Evolutionary conservation across 2,113 vertebrate genomes (phyloP), one percentile per base, ranked within the genome.

Genomic region (Mixornis gularis): DNA sequence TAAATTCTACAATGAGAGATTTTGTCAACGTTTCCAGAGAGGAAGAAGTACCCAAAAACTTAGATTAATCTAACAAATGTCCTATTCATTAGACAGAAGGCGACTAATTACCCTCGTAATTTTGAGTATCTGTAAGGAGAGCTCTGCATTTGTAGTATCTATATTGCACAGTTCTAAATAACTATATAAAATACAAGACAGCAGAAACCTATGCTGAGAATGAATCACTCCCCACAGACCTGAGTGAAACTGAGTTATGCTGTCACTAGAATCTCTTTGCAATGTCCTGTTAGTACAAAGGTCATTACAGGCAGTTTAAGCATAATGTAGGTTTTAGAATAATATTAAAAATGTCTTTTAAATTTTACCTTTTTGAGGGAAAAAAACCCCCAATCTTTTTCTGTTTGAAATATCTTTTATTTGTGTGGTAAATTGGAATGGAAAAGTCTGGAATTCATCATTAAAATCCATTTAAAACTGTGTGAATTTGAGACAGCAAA

Each of bases 1-100:
- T 89, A 87, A 92, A 92, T 94, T 81, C 89, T 87, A 53, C 62
- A 92, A 49, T 79, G 41, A 76, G 65, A 84, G 41, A 71, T 89
- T 94, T 90, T 81, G 48, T 74, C 69, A 81, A 92, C 56, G 26
- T 72, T 95, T 93, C 88, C 83, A 79, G 49, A 78, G 60, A 71
- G 49, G 32, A 78, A 60, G 29, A 36, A 93, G 30, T 49, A 56
- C 49, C 56, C 36, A 9, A 74, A 86, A 58, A 81, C 30, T 77
- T 48, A 60, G 29, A 71, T 80, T 63, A 90, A 91, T 90, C 40
- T 86, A 63, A 86, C 30, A 64, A 69, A 79, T 81, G 52, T 81
- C 91, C n/a, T 68, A 10, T 78, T 36, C 24, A 25, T 52, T 76
- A 74, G 65, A 44, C 32, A 64, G 34, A 80, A 43, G 70, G 22